These are phyloP conservation scores for Huso huso DNA, from an alignment of 2,797 vertebrate genomes.

Conservation along the genomic window DNA sequence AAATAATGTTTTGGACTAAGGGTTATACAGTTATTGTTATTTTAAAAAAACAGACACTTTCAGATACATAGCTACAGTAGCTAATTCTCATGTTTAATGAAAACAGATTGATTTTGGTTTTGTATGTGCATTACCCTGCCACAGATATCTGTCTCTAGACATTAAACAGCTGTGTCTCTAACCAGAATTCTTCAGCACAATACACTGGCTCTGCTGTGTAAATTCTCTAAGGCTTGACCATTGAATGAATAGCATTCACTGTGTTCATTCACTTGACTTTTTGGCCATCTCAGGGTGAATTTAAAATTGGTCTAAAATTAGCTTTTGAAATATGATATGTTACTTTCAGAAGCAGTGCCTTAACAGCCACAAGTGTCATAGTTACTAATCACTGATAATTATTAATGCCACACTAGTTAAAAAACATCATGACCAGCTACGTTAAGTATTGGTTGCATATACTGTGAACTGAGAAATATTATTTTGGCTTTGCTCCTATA, in stretches of 20 bases:
- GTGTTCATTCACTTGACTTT: not conserved
- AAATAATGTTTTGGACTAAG: too few species aligned
- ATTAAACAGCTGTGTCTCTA: slow-evolving; percentile 12
- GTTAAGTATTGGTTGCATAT: slow-evolving; percentile 21
- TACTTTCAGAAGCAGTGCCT: not conserved
- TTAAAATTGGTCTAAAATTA: not conserved
- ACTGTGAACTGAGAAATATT: not conserved
- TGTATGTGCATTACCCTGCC: not conserved
- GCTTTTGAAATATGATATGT: not conserved
- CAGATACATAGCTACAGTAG: too few species aligned
- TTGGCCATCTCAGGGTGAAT: too few species aligned
- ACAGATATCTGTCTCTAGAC: not conserved
- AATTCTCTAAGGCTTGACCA: slow-evolving; percentile 21
- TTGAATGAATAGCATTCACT: slow-evolving; percentile 15
- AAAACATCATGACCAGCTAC: not conserved
- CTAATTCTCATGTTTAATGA: too few species aligned
- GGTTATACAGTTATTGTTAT: too few species aligned
- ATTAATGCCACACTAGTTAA: not conserved
- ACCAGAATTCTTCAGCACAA: slow-evolving; percentile 2
- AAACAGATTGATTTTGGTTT: too few species aligned
- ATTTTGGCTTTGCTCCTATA: slow-evolving; percentile 33
- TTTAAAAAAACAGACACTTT: too few species aligned
- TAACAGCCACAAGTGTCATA: not conserved
- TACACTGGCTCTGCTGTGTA: slow-evolving; percentile 17
- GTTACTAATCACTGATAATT: not conserved